Evolutionary conservation across 2,888 invertebrate genomes (phyloP).

Genomic region (Geotrupes spiniger): DNA sequence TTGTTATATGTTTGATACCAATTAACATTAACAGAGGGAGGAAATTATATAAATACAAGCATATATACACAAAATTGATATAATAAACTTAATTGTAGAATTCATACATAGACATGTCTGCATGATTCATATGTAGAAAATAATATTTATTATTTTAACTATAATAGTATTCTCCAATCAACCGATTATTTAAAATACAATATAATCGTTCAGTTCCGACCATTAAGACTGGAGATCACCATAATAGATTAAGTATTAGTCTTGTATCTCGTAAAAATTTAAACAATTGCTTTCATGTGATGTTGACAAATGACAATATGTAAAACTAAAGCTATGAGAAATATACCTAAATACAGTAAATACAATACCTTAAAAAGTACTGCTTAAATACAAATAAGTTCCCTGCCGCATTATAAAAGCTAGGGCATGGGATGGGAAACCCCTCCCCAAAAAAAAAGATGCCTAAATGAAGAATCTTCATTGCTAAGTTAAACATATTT

Average conservation of each 20-base stretch:
- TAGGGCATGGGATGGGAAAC: conserved; percentile 20
- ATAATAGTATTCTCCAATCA: no score
- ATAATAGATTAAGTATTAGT: conserved; percentile 15
- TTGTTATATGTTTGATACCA: no score
- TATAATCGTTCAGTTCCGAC: background rate
- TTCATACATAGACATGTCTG: no score
- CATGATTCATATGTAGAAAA: no score
- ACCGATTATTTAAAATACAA: no score
- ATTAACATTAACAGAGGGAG: no score
- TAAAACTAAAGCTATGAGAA: conserved; percentile 14
- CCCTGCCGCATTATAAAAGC: conserved; percentile 22
- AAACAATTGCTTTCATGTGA: background rate
- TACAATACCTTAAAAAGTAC: conserved; percentile 8
- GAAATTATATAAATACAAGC: no score
- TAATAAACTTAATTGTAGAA: no score
- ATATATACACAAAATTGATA: no score
- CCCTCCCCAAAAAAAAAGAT: conserved; percentile 8
- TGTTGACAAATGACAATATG: background rate
- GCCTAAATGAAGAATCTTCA: conserved; percentile 9
- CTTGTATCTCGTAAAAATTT: conserved; percentile 16
- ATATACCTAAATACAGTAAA: conserved; percentile 5
- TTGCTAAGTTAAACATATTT: conserved; percentile 4
- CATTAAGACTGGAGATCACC: conserved; percentile 14
- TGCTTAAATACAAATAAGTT: conserved; percentile 15
- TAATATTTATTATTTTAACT: no score